Base-by-base conservation (phyloP, 2,888 invertebrate species). In the Zhengitettix transpicula region DNA sequence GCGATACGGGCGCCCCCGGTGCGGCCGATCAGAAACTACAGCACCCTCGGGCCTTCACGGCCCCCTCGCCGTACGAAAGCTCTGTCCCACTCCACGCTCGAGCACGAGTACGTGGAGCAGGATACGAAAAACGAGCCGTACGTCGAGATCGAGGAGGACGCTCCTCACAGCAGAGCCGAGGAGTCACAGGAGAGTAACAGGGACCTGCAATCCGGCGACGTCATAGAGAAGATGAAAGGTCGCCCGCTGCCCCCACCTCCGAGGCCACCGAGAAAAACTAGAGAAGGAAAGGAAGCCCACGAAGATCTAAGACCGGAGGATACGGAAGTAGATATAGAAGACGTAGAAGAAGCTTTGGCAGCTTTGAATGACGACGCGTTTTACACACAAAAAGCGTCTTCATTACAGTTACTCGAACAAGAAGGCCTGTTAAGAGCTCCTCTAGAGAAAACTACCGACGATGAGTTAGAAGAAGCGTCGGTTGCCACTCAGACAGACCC, bases 401-500 rank as follows among this genome's bases (percentile, higher is more conserved):
- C 17, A 40, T 15, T 59, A 40, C 52, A n/a, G 10, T 47, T 44
- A 40, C 28, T 42, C 11, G 54, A 62, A 40, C 61, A 65, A 55
- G 61, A 65, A 52, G 62, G 66, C 57, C 54, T 64, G 17, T 60
- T 61, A n/a, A 59, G 64, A 57, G 52, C 12, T 28, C 11, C 59
- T 47, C 58, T 57, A 60, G 60, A 42, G 10, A 55, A 63, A 60
- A 17, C 54, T 8, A 14, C 52, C 17, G 42, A 44, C 14, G 57
- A 63, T 42, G 58, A 55, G 55, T 59, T 61, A n/a, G 67, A 67
- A 62, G 88, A 88, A 72, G 82, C 83, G 40, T 86, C 87, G 68
- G 84, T 86, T 9, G 89, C 87, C 1, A 89, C 88, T 1, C 90
- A 91, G 74, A 91, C 90, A 0, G 90, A 91, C 72, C 89, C 89